These are phyloP conservation scores for Drosophila orena DNA, from an alignment of 1,140 invertebrate species.

Conservation along the genomic window DNA sequence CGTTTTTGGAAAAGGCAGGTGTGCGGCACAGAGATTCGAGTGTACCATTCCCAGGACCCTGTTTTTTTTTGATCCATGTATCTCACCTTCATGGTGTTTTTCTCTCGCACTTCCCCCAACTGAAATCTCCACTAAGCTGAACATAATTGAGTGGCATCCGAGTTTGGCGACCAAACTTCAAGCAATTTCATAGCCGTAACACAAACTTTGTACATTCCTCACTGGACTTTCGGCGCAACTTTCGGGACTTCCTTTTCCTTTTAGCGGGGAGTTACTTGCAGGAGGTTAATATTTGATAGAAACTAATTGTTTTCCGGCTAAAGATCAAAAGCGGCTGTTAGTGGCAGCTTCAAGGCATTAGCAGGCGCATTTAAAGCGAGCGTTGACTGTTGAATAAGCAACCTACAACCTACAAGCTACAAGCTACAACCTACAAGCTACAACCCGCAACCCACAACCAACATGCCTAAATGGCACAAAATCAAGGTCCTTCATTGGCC, in stretches of 20 bases:
- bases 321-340: background rate
- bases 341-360: too few relatives aligned
- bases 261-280: background rate
- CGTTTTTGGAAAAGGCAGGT: background rate
- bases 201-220: conserved; percentile 19
- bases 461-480: background rate
- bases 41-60: background rate
- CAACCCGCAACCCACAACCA: background rate
- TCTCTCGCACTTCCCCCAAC: conserved; percentile 16
- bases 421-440: background rate
- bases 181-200: conserved; percentile 28
- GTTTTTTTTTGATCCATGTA: background rate
- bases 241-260: conserved; percentile 1
- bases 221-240: conserved; percentile 11
- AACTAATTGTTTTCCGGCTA: conserved; percentile 22
- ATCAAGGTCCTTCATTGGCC: background rate
- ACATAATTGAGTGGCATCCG: conserved; percentile 38
- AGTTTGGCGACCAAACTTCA: conserved; percentile 29
- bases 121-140: conserved; percentile 22
- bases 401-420: background rate
- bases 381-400: background rate
- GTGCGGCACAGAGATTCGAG: background rate
- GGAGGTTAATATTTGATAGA: conserved; percentile 22
- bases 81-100: background rate
- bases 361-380: too few relatives aligned